Base-by-base conservation (phyloP, 2,113 vertebrate genomes). In the Oreochromis niloticus region DNA sequence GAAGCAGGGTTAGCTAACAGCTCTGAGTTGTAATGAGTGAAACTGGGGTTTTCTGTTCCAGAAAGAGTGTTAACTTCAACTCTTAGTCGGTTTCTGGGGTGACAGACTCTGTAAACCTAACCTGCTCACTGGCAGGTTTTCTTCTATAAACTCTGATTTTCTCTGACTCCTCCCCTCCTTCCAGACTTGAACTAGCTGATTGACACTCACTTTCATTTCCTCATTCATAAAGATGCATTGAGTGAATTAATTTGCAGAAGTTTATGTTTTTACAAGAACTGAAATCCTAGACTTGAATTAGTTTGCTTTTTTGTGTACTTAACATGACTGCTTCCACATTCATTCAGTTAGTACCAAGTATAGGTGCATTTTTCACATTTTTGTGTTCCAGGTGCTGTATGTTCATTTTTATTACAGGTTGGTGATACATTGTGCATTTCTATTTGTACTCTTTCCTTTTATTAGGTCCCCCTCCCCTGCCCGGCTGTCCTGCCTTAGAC, bases 401-500 rank as follows among this genome's bases (percentile, higher is more conserved):
- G 30, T 34, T 61, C 9, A 61, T 61, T 34, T 61, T 61, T 61
- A 5, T 6, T 61, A 61, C 30, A 19, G 57, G 30, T 34, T 3
- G 0, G 57, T 34, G 16, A 19, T 61, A 61, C 57, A 61, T 32
- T 61, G 57, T 4, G 27, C 57, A 61, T 34, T 61, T 61, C 3
- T 34, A 61, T 61, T 34, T 61, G 30, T 61, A 34, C 57, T 17
- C 7, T 9, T 32, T 59, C 57, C 27, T 59, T 61, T 34, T 61
- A 61, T 61, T 61, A 61, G 13, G 14, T 34, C 30, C 30, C 2
- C 57, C 57, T 61, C 57, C 0, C 14, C 57, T 32, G 14, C 2
- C 2, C 0, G 0, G 16, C 30, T 61, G 2, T 61, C 0, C 16
- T 10, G 16, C 1, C 57, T 61, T 61, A 19, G 57, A 61, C 57